A percentile compares a stretch with the other conserved stretches of the same genome.
These are phyloP conservation scores for cat (Felis catus) DNA, from an alignment of 2,113 vertebrate species.

Conservation along the genomic window DNA sequence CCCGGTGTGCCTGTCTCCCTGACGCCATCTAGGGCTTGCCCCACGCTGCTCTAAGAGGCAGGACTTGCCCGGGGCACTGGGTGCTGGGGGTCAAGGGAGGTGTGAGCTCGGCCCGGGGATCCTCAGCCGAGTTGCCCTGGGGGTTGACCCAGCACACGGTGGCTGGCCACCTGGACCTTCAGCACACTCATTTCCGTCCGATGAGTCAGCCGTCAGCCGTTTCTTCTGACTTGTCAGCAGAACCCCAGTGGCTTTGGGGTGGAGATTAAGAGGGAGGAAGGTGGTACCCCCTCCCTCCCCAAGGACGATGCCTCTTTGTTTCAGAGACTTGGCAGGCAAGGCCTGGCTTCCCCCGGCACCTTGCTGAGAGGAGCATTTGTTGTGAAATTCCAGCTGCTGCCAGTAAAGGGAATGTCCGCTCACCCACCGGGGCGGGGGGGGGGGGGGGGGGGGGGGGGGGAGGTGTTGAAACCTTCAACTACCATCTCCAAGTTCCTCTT, in stretches of 20 bases:
- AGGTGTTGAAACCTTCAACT: constrained; percentile 41
- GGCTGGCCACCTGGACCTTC: not conserved
- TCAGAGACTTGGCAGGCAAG: not conserved
- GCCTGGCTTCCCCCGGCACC: not conserved
- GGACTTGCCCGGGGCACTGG: not conserved
- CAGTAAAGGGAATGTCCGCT: not conserved
- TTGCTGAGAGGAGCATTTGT: not conserved
- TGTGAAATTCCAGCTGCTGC: constrained; percentile 51
- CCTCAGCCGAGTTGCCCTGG: not conserved
- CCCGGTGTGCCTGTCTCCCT: not conserved
- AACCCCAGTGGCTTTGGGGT: not conserved
- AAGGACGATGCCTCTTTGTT: not conserved
- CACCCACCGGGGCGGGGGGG: too few relatives aligned
- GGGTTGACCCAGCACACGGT: not conserved
- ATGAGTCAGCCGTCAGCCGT: constrained; percentile 42
- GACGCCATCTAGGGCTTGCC: not conserved
- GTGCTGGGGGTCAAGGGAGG: not conserved
- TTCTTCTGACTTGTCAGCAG: constrained; percentile 45
- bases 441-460: not conserved
- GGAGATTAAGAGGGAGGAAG: not conserved
- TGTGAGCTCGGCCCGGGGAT: not conserved
- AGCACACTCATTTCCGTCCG: not conserved
- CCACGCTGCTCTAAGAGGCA: not conserved
- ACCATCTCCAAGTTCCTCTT: constrained; percentile 64
- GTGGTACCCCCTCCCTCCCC: not conserved